A percentile compares a stretch with the other conserved stretches of the same genome.
Conservation (phyloP, 2,888 invertebrate genomes). For the Ecdyonurus torrentis region DNA sequence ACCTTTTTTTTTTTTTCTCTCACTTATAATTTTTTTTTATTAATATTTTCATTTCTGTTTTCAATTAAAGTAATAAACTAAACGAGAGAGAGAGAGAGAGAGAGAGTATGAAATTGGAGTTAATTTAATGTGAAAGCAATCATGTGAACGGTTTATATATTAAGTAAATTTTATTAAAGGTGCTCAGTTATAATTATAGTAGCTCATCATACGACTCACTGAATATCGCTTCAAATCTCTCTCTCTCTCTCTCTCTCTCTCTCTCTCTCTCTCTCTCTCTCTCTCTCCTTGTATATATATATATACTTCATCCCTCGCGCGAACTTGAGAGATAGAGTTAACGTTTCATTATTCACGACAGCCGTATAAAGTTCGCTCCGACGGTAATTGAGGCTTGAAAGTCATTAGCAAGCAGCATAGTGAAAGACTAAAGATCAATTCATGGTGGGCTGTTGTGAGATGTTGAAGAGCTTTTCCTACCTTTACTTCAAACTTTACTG, state of each 20-base stretch:
- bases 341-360: neutral
- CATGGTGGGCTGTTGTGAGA: neutral
- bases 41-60: no score
- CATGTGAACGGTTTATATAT: neutral
- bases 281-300: neutral
- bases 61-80: no score
- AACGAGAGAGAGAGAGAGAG: no score
- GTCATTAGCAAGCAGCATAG: constrained; percentile 2
- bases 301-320: neutral
- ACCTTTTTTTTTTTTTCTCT: no score
- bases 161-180: neutral
- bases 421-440: constrained; percentile 2
- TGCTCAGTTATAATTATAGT: neutral
- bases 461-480: no score
- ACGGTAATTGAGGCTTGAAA: neutral
- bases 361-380: neutral
- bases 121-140: neutral
- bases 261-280: neutral
- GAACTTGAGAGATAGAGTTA: neutral
- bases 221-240: neutral
- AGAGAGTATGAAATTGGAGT: neutral
- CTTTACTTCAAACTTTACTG: no score
- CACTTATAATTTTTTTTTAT: no score
- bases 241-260: neutral
- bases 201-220: neutral